Evolutionary conservation across 2,113 vertebrate genomes (phyloP).

Genomic region (Hydrolagus affinis): DNA sequence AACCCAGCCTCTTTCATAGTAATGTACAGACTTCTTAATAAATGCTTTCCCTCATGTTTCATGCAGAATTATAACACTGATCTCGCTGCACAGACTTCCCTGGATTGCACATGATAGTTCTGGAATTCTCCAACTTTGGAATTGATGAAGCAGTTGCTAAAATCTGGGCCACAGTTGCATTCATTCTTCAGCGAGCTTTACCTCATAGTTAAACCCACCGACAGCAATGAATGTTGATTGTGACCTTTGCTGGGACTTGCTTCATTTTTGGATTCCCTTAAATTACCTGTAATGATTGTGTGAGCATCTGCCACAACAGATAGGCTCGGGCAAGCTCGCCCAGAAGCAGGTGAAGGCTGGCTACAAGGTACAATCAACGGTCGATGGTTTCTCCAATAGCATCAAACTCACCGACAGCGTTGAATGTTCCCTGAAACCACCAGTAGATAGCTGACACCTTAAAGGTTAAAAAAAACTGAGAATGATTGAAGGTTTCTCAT

Average conservation of each 20-base stretch:
- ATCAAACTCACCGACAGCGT: constrained; percentile 98
- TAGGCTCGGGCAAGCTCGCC: constrained; percentile 41
- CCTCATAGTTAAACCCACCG: constrained; percentile 96
- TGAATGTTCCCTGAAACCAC: constrained; percentile 89
- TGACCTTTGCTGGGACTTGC: constrained; percentile 70
- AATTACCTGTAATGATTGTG: constrained; percentile 21
- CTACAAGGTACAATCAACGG: constrained; percentile 99
- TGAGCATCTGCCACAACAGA: constrained; percentile 43
- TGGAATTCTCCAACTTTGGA: not conserved
- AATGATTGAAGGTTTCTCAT: not conserved
- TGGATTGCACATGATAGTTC: not conserved
- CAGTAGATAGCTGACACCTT: constrained; percentile 42
- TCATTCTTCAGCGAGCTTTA: constrained; percentile 99
- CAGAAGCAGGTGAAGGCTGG: constrained; percentile 53
- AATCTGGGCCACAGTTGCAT: constrained; percentile 98
- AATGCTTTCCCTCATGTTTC: not conserved
- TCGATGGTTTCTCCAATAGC: constrained; percentile 95
- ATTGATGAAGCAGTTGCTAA: constrained; percentile 43
- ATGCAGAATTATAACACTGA: not conserved
- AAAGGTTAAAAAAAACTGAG: not conserved
- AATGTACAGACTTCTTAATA: not conserved
- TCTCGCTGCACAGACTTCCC: not conserved
- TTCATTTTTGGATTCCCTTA: not conserved
- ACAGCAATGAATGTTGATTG: constrained; percentile 99
- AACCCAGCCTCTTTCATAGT: not conserved